Evolutionary conservation across 2,888 invertebrate genomes (phyloP), one percentile per base, ranked within the genome.

Genomic region (Diachrysia chrysitis): DNA sequence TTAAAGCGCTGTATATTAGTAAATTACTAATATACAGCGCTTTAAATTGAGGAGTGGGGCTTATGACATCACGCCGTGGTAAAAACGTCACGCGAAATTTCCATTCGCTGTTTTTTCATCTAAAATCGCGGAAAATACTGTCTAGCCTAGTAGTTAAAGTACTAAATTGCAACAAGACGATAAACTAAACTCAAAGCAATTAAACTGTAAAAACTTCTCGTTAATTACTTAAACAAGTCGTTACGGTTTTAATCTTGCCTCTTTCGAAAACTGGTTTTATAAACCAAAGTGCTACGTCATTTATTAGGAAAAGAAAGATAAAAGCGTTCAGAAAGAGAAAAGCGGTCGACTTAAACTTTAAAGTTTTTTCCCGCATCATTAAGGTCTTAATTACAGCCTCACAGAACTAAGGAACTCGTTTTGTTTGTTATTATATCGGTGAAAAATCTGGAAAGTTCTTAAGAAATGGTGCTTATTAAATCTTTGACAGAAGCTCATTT

Each of bases 261-360:
- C 42, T 42, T 58, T 19, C 29, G 14, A 48, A 17, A 19, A 9
- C 19, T 29, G n/a, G n/a, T 42, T 42, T 4, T n/a, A n/a, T 42
- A 42, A n/a, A n/a, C n/a, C 42, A n/a, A 21, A 51, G 12, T 51
- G 48, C 48, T 21, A 51, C 48, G 48, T 51, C 48, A 51, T 51
- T 51, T 12, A 19, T 51, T 12, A 51, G 10, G 19, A 51, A 51
- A 19, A 42, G 4, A 12, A 32, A 42, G n/a, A 6, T 16, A 42
- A 42, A 37, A 16, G 37, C 16, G 4, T 37, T 37, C 37, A 1
- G 14, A 19, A 19, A 19, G 48, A 48, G 17, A 48, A 48, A 51
- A 51, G 48, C 19, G 17, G 48, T 48, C 10, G 46, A 46, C 19
- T 48, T 19, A 37, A 37, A 37, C 19, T 19, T 48, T 48, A 2